phyloP scores from a whole-genome alignment of 2,113 vertebrate genomes.

The Marmota flaviventris region DNA sequence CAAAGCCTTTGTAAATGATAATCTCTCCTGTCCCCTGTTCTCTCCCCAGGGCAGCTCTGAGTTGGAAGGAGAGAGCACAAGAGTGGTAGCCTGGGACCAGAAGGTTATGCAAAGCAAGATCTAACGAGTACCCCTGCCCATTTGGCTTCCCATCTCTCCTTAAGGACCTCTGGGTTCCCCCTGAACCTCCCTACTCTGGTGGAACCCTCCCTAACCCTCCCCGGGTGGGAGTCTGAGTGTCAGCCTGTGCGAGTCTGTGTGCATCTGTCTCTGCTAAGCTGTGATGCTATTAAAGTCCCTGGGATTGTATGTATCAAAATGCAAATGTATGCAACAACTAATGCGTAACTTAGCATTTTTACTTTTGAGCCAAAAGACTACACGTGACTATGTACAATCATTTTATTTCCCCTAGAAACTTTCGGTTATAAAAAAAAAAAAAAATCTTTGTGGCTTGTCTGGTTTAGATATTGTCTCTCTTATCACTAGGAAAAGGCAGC shows the following conservation, averaged over 20 bases:
- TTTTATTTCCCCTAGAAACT: constrained; percentile 49
- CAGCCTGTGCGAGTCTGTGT: constrained; percentile 30
- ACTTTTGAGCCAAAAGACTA: constrained; percentile 71
- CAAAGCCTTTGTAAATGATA: too few relatives aligned
- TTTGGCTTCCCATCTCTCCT: neutral
- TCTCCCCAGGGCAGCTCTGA: neutral
- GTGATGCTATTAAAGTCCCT: constrained; percentile 71
- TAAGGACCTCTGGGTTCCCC: neutral
- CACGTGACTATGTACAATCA: constrained; percentile 23
- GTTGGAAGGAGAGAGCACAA: neutral
- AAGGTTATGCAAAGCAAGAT: neutral
- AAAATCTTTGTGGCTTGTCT: neutral
- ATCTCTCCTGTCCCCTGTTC: neutral
- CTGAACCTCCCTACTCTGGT: neutral
- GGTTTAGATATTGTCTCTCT: neutral
- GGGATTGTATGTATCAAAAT: constrained; percentile 73
- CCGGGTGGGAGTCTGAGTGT: constrained; percentile 47
- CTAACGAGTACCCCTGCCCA: neutral
- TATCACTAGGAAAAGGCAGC: neutral
- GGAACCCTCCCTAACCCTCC: neutral
- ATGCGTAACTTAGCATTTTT: constrained; percentile 78
- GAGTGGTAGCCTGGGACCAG: neutral
- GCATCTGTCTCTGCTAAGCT: constrained; percentile 74
- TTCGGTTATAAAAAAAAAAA: neutral
- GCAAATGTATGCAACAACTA: constrained; percentile 80